Evolutionary conservation across 2,888 invertebrate genomes (phyloP), one percentile per base, ranked within the genome.

Genomic region (Tortrix viridana): DNA sequence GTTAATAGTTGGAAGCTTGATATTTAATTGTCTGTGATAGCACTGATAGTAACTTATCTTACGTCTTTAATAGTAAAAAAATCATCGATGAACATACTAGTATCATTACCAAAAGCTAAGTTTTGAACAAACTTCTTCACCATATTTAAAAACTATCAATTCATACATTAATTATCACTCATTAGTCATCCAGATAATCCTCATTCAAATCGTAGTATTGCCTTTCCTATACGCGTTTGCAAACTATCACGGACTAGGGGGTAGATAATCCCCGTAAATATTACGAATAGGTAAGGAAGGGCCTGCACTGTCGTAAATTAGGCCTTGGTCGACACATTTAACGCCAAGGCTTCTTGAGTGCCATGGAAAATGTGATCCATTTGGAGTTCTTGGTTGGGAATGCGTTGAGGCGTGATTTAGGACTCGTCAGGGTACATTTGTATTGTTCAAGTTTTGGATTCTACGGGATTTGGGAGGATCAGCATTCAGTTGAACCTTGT

Each of bases 221-320:
- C 26, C 4, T 14, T 37, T 14, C 3, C 14, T 41, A n/a, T 16
- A 16, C 19, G 6, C 37, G 19, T 41, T 7, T 23, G 22, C 38
- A 48, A 49, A 58, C 57, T 49, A 58, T 43, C 57, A 19, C 7
- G 37, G n/a, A 22, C 19, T 23, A n/a, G 4, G 18, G 2, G 5
- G 18, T 5, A 47, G 53, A 59, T 65, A 65, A 66, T 65, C 65
- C 65, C 61, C 48, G 60, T 58, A 67, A 67, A 65, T 67, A 62
- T 56, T 50, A 56, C 49, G 49, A 55, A 50, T 49, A 44, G 58
- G 22, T 49, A 50, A 50, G 50, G 23, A 56, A 52, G 68, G 64
- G 37, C 49, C 49, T 41, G 44, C 38, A 55, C 61, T 48, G 54
- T 47, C 66, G 59, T 67, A 67, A 67, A 67, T 67, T 65, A 67